Evolutionary conservation across 2,888 invertebrate genomes (phyloP).

Genomic region (Vandiemenella viatica): DNA sequence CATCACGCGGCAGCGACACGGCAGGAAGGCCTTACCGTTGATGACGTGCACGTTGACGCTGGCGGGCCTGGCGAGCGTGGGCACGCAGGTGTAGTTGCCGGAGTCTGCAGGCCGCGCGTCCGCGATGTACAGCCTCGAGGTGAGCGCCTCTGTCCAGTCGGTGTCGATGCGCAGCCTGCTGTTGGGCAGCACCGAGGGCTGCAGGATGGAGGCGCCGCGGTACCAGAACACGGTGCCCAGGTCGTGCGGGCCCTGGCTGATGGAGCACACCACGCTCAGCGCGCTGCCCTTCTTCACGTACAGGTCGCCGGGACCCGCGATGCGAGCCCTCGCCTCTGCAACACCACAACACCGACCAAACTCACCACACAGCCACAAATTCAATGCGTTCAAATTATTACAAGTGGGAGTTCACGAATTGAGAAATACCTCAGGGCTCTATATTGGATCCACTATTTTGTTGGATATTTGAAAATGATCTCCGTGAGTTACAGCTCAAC

Average conservation of each 20-base stretch:
- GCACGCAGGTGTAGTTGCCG: conserved; percentile 81
- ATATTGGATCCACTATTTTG: too few species aligned
- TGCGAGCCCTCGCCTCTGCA: conserved; percentile 71
- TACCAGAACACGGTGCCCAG: conserved; percentile 81
- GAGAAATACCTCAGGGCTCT: too few species aligned
- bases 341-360: too few species aligned
- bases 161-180: conserved; percentile 49
- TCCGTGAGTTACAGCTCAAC: too few species aligned
- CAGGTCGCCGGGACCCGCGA: conserved; percentile 64
- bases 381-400: too few species aligned
- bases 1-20: too few species aligned
- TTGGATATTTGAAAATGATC: too few species aligned
- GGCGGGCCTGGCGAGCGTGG: conserved; percentile 69
- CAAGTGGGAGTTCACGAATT: too few species aligned
- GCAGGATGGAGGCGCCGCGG: conserved; percentile 31
- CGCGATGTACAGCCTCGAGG: conserved; percentile 59
- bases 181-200: conserved; percentile 2
- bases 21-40: conserved; percentile 72
- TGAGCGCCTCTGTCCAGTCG: conserved; percentile 69
- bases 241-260: conserved; percentile 77
- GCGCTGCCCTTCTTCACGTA: conserved; percentile 84
- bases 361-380: too few species aligned
- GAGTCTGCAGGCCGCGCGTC: conserved; percentile 62
- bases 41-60: conserved; percentile 82
- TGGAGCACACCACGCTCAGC: conserved; percentile 71